Evolutionary conservation across 2,888 invertebrate species (phyloP), one percentile per base, ranked within the genome.

Genomic region (Holacanthella duospinosa): DNA sequence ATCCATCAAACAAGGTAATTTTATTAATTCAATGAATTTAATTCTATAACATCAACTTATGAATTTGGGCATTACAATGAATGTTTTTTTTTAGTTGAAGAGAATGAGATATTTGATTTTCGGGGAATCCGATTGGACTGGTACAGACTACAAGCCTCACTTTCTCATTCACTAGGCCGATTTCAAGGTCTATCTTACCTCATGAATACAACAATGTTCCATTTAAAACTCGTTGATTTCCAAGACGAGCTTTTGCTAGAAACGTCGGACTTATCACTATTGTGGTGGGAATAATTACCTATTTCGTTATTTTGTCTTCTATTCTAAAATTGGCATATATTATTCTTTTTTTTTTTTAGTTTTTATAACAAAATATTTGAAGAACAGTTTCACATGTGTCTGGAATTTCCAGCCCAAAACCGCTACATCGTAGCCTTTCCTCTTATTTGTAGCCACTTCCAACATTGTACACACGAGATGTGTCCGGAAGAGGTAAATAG

Each of bases 351-450:
- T 54, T 55, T 59, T 72, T 72, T 28, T 74, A 82, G 82, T 77
- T 97, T 97, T 76, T 96, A 95, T 78, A 94, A 87, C 75, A 88
- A 91, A 80, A 90, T 93, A 77, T 96, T 97, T 79, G 94, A 97
- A 77, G 93, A 91, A 75, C 96, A 97, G 78, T 97, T 99, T 77
- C 94, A 94, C 75, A 93, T 94, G 91, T 97, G 97, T 78, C 81
- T 99, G 71, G 96, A 97, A 77, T 95, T 99, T 76, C 97, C 99
- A 29, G 95, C 96, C 26, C 99, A 99, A 79, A 94, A 94, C 78
- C 86, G 99, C 53, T 99, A 90, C 77, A 95, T 96, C 68, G 90
- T 97, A 70, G 93, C 96, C 60, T 99, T 99, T 77, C 99, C 99
- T 9, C 81, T 96, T 63, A 91, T 99, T 73, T 97, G 97, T 78